Base-by-base conservation (phyloP, 2,113 vertebrate species). In the Nettapus auritus region DNA sequence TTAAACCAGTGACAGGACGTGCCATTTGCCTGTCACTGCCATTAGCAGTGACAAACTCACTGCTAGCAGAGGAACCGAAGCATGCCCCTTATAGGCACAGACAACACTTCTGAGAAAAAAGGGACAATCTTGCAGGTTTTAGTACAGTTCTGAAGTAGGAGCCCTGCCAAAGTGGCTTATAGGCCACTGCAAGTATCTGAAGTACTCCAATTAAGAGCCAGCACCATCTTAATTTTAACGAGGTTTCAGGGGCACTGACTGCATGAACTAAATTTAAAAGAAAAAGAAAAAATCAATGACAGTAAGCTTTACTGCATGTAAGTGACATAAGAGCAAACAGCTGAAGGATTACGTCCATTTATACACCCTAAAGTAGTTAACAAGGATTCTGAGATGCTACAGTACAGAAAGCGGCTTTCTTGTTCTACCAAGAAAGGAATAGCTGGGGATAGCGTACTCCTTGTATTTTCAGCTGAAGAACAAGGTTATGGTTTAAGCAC, bases 81-180 rank as follows among this genome's bases (percentile, higher is more conserved):
- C 17, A 13, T 1, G 26, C 3, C 34, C 40, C 28, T 36, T 12
- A n/a, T 1, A 6, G 23, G 11, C 3, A 1, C 8, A 87, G 56
- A 48, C 9, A 74, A 33, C 4, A 17, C 4, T 59, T 52, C 0
- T 1, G 22, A 16, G 1, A n/a, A 55, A 50, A 67, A 64, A 6
- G 1, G 29, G 38, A 4, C 16, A 28, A 50, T 19, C 19, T 25
- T n/a, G 6, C 31, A 62, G 66, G 28, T 44, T 44, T 28, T 53
- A 77, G 36, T 19, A 78, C 28, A 75, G 31, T 11, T 86, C 20
- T 2, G 10, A 76, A 52, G 31, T 13, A 50, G 9, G 20, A 85
- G 17, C 53, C 40, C 75, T 33, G 55, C 13, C 48, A 60, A 48
- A 59, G 82, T 4, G 26, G 31, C 69, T 73, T 85, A 59, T 53